phyloP scores from a whole-genome alignment of 2,888 invertebrate genomes.

The Nasonovia ribisnigri region DNA sequence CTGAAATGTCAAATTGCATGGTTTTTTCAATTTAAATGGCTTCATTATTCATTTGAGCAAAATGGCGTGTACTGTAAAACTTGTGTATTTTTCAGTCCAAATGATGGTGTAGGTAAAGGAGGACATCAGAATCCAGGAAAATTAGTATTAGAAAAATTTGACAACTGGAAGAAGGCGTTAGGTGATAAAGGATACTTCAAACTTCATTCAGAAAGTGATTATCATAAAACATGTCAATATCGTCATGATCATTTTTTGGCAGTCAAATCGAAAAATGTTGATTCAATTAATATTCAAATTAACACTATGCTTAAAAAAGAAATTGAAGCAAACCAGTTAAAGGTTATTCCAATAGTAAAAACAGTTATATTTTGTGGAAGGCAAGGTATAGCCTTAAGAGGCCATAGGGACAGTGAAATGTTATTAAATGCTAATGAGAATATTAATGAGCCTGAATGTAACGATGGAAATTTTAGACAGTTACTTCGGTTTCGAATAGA shows the following conservation, averaged over 20 bases:
- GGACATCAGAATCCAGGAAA: neutral
- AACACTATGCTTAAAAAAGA: neutral
- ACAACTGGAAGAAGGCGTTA: neutral
- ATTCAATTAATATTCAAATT: neutral
- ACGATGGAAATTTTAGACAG: too few relatives aligned
- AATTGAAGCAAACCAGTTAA: neutral
- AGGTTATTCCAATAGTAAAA: neutral
- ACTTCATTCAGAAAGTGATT: neutral
- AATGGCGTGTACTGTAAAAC: too few relatives aligned
- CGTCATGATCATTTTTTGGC: neutral
- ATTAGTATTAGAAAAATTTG: neutral
- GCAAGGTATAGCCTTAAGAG: neutral
- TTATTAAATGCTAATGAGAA: neutral
- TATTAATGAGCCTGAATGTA: neutral
- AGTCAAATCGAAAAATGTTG: neutral
- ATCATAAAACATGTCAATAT: neutral
- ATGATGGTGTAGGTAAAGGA: neutral
- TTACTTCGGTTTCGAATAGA: neutral
- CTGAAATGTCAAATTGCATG: too few relatives aligned
- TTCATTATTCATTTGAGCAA: too few relatives aligned
- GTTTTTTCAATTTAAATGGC: too few relatives aligned
- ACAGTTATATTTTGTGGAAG: neutral
- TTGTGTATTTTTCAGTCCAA: neutral
- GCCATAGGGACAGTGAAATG: neutral
- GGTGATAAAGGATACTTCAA: neutral